A percentile compares a stretch with the other conserved stretches of the same genome.
Evolutionary conservation across 2,797 vertebrate species (phyloP).

Genomic region (Erithacus rubecula): DNA sequence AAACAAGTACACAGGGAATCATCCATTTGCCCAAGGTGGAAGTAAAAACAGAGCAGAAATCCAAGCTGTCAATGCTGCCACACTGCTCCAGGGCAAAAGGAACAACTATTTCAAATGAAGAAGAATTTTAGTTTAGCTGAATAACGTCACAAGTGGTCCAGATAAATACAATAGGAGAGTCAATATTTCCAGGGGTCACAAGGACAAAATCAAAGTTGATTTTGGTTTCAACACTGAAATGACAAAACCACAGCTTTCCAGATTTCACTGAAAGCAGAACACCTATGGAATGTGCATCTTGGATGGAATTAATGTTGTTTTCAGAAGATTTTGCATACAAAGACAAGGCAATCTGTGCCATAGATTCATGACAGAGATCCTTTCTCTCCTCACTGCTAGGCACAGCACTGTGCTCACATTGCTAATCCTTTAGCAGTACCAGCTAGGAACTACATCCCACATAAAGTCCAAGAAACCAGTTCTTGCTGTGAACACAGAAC

Average conservation of each 20-base stretch:
- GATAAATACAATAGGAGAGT: not conserved
- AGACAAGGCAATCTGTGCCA: not conserved
- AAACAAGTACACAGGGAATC: not conserved
- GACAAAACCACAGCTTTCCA: not conserved
- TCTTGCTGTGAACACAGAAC: not conserved
- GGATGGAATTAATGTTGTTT: not conserved
- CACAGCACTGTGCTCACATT: not conserved
- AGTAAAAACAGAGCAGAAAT: constrained; percentile 2
- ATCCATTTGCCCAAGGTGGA: not conserved
- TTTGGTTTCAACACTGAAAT: not conserved
- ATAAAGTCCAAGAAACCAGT: not conserved
- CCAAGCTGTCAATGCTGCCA: not conserved
- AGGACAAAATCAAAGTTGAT: not conserved
- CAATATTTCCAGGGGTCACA: not conserved
- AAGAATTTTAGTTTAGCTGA: not conserved
- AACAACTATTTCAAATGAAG: not conserved
- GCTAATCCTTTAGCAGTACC: not conserved
- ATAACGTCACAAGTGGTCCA: not conserved
- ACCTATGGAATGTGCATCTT: not conserved
- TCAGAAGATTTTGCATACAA: not conserved
- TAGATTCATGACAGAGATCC: not conserved
- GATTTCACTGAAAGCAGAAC: not conserved
- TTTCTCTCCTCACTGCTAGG: not conserved
- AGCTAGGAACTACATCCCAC: not conserved
- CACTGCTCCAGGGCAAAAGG: not conserved